Percentiles rank a stretch among this genome's conserved stretches.
Evolutionary conservation across 2,888 invertebrate genomes (phyloP).

Genomic region (Pomacea canaliculata): DNA sequence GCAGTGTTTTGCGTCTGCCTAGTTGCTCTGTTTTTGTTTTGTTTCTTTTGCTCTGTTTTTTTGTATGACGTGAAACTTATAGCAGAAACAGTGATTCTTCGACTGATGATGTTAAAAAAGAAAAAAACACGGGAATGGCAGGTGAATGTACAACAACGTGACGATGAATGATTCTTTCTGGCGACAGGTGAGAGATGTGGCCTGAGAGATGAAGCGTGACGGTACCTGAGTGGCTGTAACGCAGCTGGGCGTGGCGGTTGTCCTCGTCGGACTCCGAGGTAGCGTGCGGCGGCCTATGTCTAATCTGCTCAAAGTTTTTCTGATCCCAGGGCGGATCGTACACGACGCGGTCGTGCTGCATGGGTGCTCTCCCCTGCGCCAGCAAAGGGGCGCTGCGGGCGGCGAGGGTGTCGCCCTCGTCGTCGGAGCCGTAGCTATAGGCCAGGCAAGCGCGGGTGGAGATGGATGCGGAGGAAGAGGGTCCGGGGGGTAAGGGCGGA

Average conservation of each 20-base stretch:
- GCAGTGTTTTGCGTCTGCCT: too few species aligned
- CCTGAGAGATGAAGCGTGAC: too few species aligned
- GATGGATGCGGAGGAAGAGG: neutral
- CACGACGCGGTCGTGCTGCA: slow-evolving; percentile 31
- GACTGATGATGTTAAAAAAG: too few species aligned
- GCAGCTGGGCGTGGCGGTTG: slow-evolving; percentile 34
- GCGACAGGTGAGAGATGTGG: too few species aligned
- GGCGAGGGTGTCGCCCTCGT: slow-evolving; percentile 29
- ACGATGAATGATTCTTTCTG: too few species aligned
- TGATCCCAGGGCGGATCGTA: slow-evolving; percentile 38
- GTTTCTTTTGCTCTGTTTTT: too few species aligned
- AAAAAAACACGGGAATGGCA: too few species aligned
- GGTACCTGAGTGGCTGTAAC: slow-evolving; percentile 40
- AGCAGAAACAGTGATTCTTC: too few species aligned
- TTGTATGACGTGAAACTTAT: too few species aligned
- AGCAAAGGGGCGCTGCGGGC: slow-evolving; percentile 28
- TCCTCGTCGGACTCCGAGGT: slow-evolving; percentile 40
- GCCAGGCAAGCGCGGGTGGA: slow-evolving; percentile 21
- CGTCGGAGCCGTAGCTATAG: slow-evolving; percentile 34
- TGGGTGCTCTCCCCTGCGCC: slow-evolving; percentile 25
- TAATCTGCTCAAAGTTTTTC: slow-evolving; percentile 33
- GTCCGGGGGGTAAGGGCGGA: slow-evolving; percentile 5
- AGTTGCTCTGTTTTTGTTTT: too few species aligned
- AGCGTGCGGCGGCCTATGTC: neutral
- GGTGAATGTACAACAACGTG: too few species aligned